Percentiles rank a stretch among this genome's conserved stretches.
Evolutionary conservation across 2,113 vertebrate genomes (phyloP).

Genomic region (Caranx ignobilis): DNA sequence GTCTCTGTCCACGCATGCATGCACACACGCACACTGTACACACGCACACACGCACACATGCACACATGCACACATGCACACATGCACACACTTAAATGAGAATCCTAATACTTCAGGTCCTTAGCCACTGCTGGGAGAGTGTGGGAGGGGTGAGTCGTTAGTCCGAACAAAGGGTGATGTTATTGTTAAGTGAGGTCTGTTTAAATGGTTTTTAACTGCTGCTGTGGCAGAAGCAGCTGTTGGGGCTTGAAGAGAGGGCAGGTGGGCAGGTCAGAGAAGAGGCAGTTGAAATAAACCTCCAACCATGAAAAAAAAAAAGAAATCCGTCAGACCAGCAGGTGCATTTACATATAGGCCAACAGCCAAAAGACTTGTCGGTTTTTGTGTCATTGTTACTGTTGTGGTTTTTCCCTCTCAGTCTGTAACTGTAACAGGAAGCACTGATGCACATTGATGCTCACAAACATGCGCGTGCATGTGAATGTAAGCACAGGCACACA

Average conservation of each 20-base stretch:
- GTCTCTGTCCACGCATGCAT: conserved; percentile 3
- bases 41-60: conserved; percentile 21
- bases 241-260: conserved; percentile 57
- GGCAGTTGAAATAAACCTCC: conserved; percentile 41
- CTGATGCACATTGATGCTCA: conserved; percentile 34
- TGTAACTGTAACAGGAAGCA: conserved; percentile 43
- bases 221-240: conserved; percentile 44
- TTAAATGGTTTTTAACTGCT: conserved; percentile 70
- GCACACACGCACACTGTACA: not conserved
- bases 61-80: conserved; percentile 2
- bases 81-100: conserved; percentile 20
- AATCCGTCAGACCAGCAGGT: conserved; percentile 45
- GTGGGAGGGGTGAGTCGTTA: conserved; percentile 62
- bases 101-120: conserved; percentile 39
- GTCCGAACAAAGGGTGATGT: conserved; percentile 63
- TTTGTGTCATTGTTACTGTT: conserved; percentile 34
- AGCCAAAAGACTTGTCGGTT: conserved; percentile 49
- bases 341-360: conserved; percentile 66
- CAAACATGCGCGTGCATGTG: conserved; percentile 17
- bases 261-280: conserved; percentile 58
- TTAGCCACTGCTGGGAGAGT: conserved; percentile 32
- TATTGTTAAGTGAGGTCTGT: conserved; percentile 65
- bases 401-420: conserved; percentile 24
- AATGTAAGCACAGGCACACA: conserved; percentile 3
- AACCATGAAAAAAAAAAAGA: conserved; percentile 1